Base-by-base conservation (phyloP, 2,888 invertebrate genomes). In the Pedicia rivosa region DNA sequence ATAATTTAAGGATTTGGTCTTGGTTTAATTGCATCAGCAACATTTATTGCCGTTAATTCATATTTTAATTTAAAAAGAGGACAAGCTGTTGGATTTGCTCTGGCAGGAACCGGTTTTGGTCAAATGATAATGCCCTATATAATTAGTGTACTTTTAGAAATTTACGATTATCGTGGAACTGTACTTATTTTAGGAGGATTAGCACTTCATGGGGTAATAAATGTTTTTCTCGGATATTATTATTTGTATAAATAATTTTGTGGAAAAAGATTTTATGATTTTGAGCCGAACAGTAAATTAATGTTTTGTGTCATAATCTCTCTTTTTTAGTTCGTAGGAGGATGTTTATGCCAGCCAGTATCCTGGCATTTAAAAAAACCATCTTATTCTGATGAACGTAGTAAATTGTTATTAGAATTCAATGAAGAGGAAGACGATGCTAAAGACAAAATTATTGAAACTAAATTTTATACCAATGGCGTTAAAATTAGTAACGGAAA, bases 21-120 rank as follows among this genome's bases (percentile, higher is more conserved):
- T 44, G 80, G 79, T 19, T 64, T 81, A 41, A 72, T 80, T 44
- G 71, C 75, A 43, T 76, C 78, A 30, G 70, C 78, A 3, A 70
- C 76, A 20, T 78, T 80, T 55, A 70, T 79, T 48, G 72, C 75
- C 20, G 72, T 79, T 42, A 78, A 76, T 53, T 67, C 72, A 16
- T 81, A 79, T 55, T 82, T 81, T 51, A 70, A 65, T 40, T 63
- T 64, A 39, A 70, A 64, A 51, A 72, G 77, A 46, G 75, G 75
- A 41, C 67, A 74, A 27, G 81, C 81, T n/a, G 78, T 80, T 37
- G 80, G 80, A 2, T 61, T 80, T 20, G 73, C 79, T 1, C 69
- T 80, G 61, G 78, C 78, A 17, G 81, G 81, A 38, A 78, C 80
- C 43, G 78, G 80, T 41, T 57, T 79, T 17, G 81, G 81, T 3